Evolutionary conservation across 2,113 vertebrate species (phyloP).

Genomic region (Cettia cetti): DNA sequence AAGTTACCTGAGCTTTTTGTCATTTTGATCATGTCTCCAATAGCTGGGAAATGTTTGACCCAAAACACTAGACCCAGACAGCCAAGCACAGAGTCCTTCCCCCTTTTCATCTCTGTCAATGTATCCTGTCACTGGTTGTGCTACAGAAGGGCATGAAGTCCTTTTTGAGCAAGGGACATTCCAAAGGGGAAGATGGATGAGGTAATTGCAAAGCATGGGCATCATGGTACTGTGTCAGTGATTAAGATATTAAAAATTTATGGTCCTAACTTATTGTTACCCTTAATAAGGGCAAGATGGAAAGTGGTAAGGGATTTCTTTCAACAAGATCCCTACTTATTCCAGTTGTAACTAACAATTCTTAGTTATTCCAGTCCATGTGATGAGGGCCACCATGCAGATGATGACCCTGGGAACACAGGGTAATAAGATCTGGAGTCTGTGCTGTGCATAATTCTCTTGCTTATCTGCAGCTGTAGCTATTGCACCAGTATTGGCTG

Average conservation of each 20-base stretch:
- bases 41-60: not conserved
- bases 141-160: not conserved
- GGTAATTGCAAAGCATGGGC: not conserved
- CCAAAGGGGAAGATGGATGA: not conserved
- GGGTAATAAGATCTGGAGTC: not conserved
- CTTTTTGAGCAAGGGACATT: not conserved
- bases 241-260: not conserved
- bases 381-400: not conserved
- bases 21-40: not conserved
- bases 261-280: not conserved
- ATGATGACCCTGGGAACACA: not conserved
- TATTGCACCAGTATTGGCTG: not conserved
- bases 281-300: not conserved
- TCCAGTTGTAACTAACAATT: not conserved
- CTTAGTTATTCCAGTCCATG: not conserved
- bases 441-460: not conserved
- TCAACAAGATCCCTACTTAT: not conserved
- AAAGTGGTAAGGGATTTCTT: not conserved
- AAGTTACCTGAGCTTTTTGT: rapidly evolving
- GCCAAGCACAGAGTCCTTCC: not conserved
- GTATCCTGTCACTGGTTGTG: not conserved
- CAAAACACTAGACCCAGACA: not conserved
- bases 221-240: not conserved
- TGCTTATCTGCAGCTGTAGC: not conserved
- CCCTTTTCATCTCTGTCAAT: not conserved